Conservation (phyloP, 2,113 vertebrate genomes). For the Gobius niger region DNA sequence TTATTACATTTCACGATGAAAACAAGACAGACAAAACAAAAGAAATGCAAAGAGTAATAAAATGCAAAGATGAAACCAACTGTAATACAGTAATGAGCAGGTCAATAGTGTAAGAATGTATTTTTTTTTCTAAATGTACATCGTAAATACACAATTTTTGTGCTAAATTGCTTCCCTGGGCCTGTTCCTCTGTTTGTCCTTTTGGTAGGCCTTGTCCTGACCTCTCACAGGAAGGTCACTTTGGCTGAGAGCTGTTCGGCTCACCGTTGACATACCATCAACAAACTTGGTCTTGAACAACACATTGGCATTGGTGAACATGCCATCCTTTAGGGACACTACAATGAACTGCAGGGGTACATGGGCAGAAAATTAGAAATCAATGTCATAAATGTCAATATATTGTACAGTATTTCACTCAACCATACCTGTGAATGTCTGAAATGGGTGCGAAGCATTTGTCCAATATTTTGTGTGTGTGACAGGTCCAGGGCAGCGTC, state of each 20-base stretch:
- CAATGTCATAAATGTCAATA: neutral
- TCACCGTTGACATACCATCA: slow-evolving; percentile 89
- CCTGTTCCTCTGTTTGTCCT: slow-evolving; percentile 58
- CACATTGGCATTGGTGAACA: slow-evolving; percentile 97
- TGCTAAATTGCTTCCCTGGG: neutral
- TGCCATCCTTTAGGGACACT: slow-evolving; percentile 97
- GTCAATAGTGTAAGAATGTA: neutral
- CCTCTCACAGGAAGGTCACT: slow-evolving; percentile 46
- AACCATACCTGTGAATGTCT: slow-evolving; percentile 86
- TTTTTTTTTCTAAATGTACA: too few relatives aligned
- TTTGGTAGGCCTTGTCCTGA: slow-evolving; percentile 68
- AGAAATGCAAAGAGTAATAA: neutral
- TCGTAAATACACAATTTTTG: neutral
- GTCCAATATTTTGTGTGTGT: slow-evolving; percentile 97
- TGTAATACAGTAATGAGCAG: neutral
- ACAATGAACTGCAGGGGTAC: slow-evolving; percentile 86
- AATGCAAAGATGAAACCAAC: neutral
- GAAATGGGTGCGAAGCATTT: slow-evolving; percentile 93
- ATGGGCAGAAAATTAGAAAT: neutral
- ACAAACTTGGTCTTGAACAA: slow-evolving; percentile 94
- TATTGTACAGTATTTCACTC: neutral
- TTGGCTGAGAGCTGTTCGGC: slow-evolving; percentile 77
- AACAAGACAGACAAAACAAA: neutral
- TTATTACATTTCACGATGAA: too few relatives aligned
- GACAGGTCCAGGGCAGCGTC: slow-evolving; percentile 97